A percentile compares a stretch with the other conserved stretches of the same genome.
These are phyloP conservation scores for Etheostoma spectabile DNA, from an alignment of 2,113 vertebrate genomes.

Conservation along the genomic window DNA sequence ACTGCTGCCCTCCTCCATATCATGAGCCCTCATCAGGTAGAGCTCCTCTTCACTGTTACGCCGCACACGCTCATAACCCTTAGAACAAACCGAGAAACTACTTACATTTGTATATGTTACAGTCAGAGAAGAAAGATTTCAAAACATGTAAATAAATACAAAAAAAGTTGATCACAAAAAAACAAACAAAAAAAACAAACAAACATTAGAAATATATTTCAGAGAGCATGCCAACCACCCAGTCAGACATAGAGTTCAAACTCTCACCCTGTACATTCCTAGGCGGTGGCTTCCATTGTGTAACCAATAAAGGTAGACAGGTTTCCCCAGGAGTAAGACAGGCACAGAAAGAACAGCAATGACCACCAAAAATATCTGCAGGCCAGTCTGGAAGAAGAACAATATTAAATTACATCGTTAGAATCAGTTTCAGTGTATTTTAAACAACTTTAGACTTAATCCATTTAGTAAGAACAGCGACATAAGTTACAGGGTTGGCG, in stretches of 20 bases:
- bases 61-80: conserved; percentile 92
- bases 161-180: too few species aligned
- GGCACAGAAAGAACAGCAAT: conserved; percentile 90
- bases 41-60: conserved; percentile 94
- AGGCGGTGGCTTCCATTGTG: conserved; percentile 86
- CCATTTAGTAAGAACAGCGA: neutral
- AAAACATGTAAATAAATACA: too few species aligned
- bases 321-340: conserved; percentile 93
- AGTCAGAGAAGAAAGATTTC: neutral
- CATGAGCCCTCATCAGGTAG: conserved; percentile 86
- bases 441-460: neutral
- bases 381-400: conserved; percentile 78
- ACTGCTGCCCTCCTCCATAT: conserved; percentile 89
- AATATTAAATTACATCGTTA: neutral
- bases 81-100: neutral
- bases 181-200: too few species aligned
- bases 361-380: conserved; percentile 89
- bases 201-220: neutral
- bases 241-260: neutral
- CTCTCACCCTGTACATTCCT: conserved; percentile 89
- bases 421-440: neutral
- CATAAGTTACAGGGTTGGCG: too few species aligned
- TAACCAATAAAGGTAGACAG: conserved; percentile 93
- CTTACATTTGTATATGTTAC: neutral
- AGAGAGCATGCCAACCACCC: neutral